Conservation (phyloP, 2,113 vertebrate species). For the Heptranchias perlo region DNA sequence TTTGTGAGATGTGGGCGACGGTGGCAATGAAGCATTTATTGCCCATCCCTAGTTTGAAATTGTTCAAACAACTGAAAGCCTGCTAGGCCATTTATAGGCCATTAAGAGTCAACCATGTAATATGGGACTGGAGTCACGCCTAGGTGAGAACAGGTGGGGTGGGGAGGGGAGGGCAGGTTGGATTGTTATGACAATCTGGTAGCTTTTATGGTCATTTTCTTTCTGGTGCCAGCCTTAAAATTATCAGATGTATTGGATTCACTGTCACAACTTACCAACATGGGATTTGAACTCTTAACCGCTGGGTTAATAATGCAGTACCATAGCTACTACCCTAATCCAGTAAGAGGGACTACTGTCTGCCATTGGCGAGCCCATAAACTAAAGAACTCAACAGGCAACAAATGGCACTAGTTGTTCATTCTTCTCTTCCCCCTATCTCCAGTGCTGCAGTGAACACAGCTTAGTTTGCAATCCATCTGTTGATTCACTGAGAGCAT, state of each 20-base stretch:
- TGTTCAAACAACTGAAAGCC: neutral
- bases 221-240: neutral
- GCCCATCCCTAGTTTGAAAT: neutral
- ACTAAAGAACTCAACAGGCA: neutral
- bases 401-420: neutral
- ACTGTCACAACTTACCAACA: neutral
- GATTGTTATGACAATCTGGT: neutral
- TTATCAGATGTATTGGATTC: neutral
- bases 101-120: too few species aligned
- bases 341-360: too few species aligned
- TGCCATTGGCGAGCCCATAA: too few species aligned
- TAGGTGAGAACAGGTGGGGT: neutral
- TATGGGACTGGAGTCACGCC: neutral
- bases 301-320: neutral
- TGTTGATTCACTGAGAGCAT: neutral
- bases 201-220: too few species aligned
- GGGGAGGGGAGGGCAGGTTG: neutral
- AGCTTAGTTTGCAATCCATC: neutral
- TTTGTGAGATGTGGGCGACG: neutral
- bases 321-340: neutral
- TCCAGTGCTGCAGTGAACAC: neutral
- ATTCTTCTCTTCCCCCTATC: neutral
- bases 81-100: neutral
- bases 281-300: neutral
- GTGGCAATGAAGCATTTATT: neutral